These are phyloP conservation scores for Astur gentilis DNA, from an alignment of 2,113 vertebrate species.

Conservation along the genomic window DNA sequence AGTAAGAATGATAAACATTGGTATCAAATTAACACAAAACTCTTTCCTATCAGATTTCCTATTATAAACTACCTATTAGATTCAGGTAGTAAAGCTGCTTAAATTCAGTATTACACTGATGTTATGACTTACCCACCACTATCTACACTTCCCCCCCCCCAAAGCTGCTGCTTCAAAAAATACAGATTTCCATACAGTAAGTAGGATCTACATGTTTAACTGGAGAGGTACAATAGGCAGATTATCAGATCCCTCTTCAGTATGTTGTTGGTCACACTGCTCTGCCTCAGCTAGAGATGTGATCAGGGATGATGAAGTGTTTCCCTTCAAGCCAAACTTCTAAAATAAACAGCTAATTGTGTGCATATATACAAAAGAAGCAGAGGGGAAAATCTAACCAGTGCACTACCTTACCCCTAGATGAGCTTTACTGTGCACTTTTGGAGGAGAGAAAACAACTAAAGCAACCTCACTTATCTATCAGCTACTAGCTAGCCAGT, in stretches of 20 bases:
- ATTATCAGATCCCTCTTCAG: not conserved
- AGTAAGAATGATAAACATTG: not conserved
- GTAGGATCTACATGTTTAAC: not conserved
- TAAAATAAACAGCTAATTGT: not conserved
- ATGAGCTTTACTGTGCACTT: not conserved
- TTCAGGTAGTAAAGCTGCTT: not conserved
- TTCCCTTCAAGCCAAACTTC: not conserved
- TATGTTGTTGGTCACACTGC: not conserved
- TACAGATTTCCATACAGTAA: not conserved
- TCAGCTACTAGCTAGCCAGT: not conserved
- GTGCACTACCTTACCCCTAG: not conserved
- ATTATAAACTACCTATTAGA: not conserved
- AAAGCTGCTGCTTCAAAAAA: not conserved
- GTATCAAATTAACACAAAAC: not conserved
- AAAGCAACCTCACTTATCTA: not conserved
- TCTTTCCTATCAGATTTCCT: not conserved
- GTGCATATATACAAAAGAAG: not conserved
- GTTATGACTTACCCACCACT: not conserved
- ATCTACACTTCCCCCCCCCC: not conserved
- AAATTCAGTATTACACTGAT: not conserved
- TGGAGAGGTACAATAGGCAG: not conserved
- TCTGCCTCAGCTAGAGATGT: not conserved
- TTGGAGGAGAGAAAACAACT: not conserved
- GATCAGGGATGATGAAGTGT: accelerated
- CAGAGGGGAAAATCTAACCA: not conserved